These are phyloP conservation scores for Thryonomys swinderianus DNA, from an alignment of 2,113 vertebrate genomes.

Conservation along the genomic window DNA sequence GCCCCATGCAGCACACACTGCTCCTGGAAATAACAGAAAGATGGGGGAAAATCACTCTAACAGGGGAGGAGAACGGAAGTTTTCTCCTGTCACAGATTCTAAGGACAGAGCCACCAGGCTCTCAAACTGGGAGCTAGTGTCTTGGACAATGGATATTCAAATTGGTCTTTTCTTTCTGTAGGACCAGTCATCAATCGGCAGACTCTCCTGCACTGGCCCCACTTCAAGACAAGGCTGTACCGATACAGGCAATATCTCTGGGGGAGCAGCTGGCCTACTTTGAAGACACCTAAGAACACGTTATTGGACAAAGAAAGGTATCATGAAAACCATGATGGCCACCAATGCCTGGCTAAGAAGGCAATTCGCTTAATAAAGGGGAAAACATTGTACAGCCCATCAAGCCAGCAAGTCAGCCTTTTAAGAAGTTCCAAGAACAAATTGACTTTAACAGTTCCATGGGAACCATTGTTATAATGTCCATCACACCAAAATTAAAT, in stretches of 20 bases:
- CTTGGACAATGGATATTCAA: background rate
- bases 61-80: background rate
- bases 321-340: background rate
- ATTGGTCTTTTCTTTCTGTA: background rate
- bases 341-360: constrained; percentile 52
- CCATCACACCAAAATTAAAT: constrained; percentile 65
- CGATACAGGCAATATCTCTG: background rate
- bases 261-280: background rate
- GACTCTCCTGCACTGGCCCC: background rate
- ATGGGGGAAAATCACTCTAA: background rate
- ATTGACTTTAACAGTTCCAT: constrained; percentile 67
- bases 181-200: background rate
- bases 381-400: constrained; percentile 64
- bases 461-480: constrained; percentile 30
- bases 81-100: background rate
- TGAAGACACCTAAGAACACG: background rate
- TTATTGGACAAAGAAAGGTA: background rate
- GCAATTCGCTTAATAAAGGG: constrained; percentile 62
- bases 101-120: background rate
- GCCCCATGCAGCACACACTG: rapidly evolving
- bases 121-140: background rate
- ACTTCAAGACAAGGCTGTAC: background rate
- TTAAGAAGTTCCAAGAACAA: constrained; percentile 70
- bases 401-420: constrained; percentile 68
- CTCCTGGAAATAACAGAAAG: background rate